These are phyloP conservation scores for Drosophila neocordata DNA, from an alignment of 1,140 invertebrate genomes.

Conservation along the genomic window DNA sequence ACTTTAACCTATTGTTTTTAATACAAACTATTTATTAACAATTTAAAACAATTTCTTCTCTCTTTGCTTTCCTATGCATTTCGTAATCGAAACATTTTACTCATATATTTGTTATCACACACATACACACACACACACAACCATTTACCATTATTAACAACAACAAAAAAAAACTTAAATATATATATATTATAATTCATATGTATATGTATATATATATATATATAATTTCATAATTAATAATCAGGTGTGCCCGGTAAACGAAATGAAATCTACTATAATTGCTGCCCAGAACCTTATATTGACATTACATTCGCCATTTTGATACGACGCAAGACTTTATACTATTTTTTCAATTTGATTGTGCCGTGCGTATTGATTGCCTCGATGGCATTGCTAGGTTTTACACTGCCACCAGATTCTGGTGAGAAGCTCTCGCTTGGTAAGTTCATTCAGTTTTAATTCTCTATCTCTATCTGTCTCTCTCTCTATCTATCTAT, in stretches of 20 bases:
- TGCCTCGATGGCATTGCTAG: constrained; percentile 98
- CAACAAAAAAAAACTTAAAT: constrained; percentile 16
- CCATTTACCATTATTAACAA: not conserved
- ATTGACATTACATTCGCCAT: constrained; percentile 99
- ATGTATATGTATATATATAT: constrained; percentile 3
- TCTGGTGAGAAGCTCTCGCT: constrained; percentile 99
- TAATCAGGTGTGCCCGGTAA: constrained; percentile 93
- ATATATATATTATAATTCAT: constrained; percentile 1
- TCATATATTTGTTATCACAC: not conserved
- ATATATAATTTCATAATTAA: not conserved
- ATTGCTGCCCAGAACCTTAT: constrained; percentile 97
- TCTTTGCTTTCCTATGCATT: not conserved
- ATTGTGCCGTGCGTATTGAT: constrained; percentile 99
- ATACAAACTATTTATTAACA: not conserved
- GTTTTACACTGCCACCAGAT: constrained; percentile 99
- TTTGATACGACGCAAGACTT: constrained; percentile 97
- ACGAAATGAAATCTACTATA: constrained; percentile 95
- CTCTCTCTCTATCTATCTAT: constrained; percentile 11
- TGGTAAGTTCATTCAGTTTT: constrained; percentile 86
- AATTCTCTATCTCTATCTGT: constrained; percentile 21
- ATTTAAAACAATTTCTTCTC: not conserved
- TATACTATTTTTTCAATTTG: constrained; percentile 99
- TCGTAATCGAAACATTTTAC: not conserved
- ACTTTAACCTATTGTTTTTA: too few species aligned
- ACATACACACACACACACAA: not conserved